Base-by-base conservation (phyloP, 2,797 vertebrate species). In the Selene dorsalis region DNA sequence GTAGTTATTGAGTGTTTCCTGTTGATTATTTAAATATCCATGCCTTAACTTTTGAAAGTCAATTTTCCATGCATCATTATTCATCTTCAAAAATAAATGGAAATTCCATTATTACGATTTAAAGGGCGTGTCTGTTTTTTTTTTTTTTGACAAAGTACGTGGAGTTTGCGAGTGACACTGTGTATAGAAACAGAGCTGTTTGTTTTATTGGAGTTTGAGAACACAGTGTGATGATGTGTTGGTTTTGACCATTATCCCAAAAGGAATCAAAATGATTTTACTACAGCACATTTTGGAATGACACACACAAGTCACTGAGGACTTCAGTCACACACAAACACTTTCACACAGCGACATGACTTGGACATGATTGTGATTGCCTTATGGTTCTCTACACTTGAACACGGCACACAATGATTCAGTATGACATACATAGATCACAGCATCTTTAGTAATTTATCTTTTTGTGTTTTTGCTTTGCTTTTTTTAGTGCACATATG, bases 361-460 rank as follows among this genome's bases (percentile, higher is more conserved):
- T 20, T 80, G 84, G 87, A 87, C 82, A 79, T 84, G 84, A 88
- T 88, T 89, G 89, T 83, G 89, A 91, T 88, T 87, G 80, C 89
- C 84, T 82, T 64, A 80, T 86, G 87, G 80, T 87, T 93, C 86
- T 89, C 79, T 91, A 90, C 81, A 90, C 75, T 84, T 84, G 77
- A 90, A 87, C 88, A 93, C 87, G 68, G 91, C 91, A 91, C 90
- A 91, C 90, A 22, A 93, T 91, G 89, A 92, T 91, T 92, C 83
- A 83, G 87, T 87, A 85, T 92, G 92, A 93, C 85, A 47, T 91
- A 93, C 93, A 91, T 88, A 91, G 89, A 94, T 95, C 94, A 95
- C 94, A 95, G 94, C 94, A 94, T 95, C 91, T 92, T 94, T 90
- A 93, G 93, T 94, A 87, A 86, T 92, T 91, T 48, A 77, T 89